Evolutionary conservation across 2,888 invertebrate species (phyloP).

Genomic region (Mycalesis mineus): DNA sequence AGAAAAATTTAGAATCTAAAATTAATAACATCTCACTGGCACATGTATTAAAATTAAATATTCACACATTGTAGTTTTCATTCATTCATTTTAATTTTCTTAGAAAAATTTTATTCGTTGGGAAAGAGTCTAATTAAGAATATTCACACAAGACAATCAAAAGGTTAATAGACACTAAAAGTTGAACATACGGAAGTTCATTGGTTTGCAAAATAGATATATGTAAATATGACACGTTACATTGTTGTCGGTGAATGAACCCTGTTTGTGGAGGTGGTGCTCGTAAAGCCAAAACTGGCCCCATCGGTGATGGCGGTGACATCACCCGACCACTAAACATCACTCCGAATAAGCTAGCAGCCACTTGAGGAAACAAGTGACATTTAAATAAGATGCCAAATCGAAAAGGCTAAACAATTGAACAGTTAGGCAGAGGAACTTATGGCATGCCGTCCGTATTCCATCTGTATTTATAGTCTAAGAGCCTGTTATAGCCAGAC

Average conservation of each 20-base stretch:
- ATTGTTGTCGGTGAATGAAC: conserved; percentile 69
- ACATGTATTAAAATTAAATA: not conserved
- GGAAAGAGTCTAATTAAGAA: not conserved
- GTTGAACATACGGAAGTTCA: conserved; percentile 34
- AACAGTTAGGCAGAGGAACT: conserved; percentile 41
- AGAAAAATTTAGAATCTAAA: not conserved
- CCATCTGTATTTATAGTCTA: no score
- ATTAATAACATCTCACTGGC: not conserved
- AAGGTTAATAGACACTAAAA: conserved; percentile 3
- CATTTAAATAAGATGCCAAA: conserved; percentile 60
- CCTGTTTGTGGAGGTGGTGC: conserved; percentile 70
- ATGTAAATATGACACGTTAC: conserved; percentile 33
- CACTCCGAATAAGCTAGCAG: conserved; percentile 50
- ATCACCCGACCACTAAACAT: conserved; percentile 52
- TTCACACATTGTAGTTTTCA: no score
- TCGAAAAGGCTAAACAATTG: conserved; percentile 57
- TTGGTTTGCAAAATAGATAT: conserved; percentile 46
- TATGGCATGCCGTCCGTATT: conserved; percentile 68
- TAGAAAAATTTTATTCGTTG: not conserved
- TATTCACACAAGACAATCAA: conserved; percentile 2
- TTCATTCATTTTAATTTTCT: no score
- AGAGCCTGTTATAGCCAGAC: no score
- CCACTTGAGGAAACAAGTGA: conserved; percentile 35
- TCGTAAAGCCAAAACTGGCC: conserved; percentile 72
- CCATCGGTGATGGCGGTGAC: conserved; percentile 65